Evolutionary conservation across 2,888 invertebrate species (phyloP), one percentile per base, ranked within the genome.

Genomic region (Caenorhabditis afra): DNA sequence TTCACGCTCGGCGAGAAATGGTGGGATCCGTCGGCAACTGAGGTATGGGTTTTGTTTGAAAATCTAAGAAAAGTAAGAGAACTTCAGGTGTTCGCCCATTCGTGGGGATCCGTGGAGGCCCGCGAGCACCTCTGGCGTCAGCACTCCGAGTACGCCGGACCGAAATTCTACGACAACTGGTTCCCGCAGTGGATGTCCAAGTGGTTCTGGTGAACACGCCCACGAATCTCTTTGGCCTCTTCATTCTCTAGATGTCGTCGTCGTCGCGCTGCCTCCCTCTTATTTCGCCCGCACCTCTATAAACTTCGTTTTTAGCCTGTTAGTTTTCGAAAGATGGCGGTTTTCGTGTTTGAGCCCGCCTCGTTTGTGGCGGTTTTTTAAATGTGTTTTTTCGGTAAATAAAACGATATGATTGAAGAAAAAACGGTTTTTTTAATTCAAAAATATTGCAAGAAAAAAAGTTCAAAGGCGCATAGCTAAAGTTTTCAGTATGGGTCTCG

Each of bases 1-100:
- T 90, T 87, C 77, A 90, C 90, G n/a, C 83, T 89, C 29, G 90
- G 88, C 12, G 85, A 90, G 22, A 86, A 88, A 61, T 90, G 90
- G 90, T 89, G 87, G 87, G 89, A 89, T 82, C 88, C 88, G 50
- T 53, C 77, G 14, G 59, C 76, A 1, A 57, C 53, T 10, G 87
- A 87, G 81, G 86, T 86, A 14, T 55, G 64, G 44, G 3, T 37
- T 62, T 58, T 29, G 47, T 14, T 20, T 29, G 29, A 29, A 29
- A 29, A 29, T 29, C 29, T 29, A n/a, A n/a, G n/a, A n/a, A n/a
- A n/a, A n/a, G n/a, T n/a, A n/a, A n/a, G 29, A 3, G 29, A 29
- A 29, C 7, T 29, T 29, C 75, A 87, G 83, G 76, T 88, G 22
- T 88, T 85, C 71, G 87, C 85, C 44, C 88, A 88, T 76, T 85